Percentiles rank a stretch among this genome's conserved stretches.
Evolutionary conservation across 2,797 vertebrate genomes (phyloP).

Genomic region (Neosalanx taihuensis): DNA sequence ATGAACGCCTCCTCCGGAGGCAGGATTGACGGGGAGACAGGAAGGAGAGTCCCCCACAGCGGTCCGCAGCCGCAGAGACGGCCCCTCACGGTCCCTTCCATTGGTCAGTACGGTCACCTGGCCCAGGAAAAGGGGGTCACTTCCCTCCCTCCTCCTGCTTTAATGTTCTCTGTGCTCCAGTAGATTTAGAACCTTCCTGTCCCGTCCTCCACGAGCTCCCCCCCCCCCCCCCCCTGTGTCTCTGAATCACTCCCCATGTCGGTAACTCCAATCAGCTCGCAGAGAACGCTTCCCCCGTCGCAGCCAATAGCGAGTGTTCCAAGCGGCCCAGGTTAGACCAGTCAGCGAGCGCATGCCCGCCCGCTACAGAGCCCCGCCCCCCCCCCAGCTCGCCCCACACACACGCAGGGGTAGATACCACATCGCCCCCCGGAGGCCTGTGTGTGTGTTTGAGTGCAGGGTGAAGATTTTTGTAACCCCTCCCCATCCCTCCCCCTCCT

Average conservation of each 20-base stretch:
- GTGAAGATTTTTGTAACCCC: too few species aligned
- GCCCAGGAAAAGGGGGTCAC: neutral
- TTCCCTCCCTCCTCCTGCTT: constrained; percentile 13
- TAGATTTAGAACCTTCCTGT: constrained; percentile 32
- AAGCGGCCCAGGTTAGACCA: neutral
- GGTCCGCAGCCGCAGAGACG: constrained; percentile 77
- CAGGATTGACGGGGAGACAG: constrained; percentile 72
- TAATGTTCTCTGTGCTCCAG: constrained; percentile 26
- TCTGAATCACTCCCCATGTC: constrained; percentile 58
- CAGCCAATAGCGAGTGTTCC: neutral
- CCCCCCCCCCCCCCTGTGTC: constrained; percentile 30
- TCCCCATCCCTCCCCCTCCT: too few species aligned
- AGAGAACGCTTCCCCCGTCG: neutral
- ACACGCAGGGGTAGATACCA: too few species aligned
- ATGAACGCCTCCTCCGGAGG: constrained; percentile 75
- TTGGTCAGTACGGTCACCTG: constrained; percentile 81
- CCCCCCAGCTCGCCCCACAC: too few species aligned
- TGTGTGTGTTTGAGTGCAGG: too few species aligned
- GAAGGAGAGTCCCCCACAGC: constrained; percentile 73
- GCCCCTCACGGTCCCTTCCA: constrained; percentile 83
- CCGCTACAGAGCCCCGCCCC: too few species aligned
- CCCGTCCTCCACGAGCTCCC: constrained; percentile 50
- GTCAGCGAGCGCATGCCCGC: too few species aligned
- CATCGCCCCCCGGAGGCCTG: too few species aligned
- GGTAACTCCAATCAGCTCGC: constrained; percentile 16